Evolutionary conservation across 1,140 invertebrate species (phyloP), one percentile per base, ranked within the genome.

Genomic region (Pachypsylla venusta): DNA sequence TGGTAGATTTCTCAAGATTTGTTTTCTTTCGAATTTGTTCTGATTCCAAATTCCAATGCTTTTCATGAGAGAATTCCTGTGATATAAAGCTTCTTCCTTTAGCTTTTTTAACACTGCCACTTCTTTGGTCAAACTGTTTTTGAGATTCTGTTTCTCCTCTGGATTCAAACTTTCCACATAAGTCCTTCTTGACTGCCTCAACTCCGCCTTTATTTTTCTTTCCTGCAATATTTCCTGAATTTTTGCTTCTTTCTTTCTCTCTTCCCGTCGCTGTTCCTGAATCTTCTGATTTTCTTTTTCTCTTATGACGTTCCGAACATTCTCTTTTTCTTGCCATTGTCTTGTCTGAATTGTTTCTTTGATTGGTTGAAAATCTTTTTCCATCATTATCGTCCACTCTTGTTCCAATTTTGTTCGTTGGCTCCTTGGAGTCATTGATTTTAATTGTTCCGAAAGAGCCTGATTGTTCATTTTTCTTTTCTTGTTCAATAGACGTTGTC

Each of bases 401-500:
- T 19, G 42, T 48, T 48, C 42, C 22, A 48, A 48, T 48, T 5
- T n/a, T 19, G 42, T n/a, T 48, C 42, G 16, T 35, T 48, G 42
- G 7, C n/a, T 5, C 16, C 42, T 48, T 48, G 42, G 42, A 19
- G 42, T 19, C 42, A n/a, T 48, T 48, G 42, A 48, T 48, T n/a
- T n/a, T 48, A 48, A 48, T 48, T 48, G n/a, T 48, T 48, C 42
- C 42, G 22, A 48, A 19, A 48, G 22, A 48, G n/a, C 22, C 42
- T 48, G n/a, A n/a, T 19, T n/a, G n/a, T 19, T n/a, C 16, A 48
- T 19, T 48, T 48, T 48, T 48, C 42, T 48, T 48, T 48, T 48
- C 22, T 22, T 5, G 16, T n/a, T n/a, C n/a, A n/a, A n/a, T n/a
- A n/a, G n/a, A n/a, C n/a, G n/a, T n/a, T n/a, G n/a, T n/a, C n/a